Evolutionary conservation across 2,888 invertebrate species (phyloP).

Genomic region (Aelia acuminata): DNA sequence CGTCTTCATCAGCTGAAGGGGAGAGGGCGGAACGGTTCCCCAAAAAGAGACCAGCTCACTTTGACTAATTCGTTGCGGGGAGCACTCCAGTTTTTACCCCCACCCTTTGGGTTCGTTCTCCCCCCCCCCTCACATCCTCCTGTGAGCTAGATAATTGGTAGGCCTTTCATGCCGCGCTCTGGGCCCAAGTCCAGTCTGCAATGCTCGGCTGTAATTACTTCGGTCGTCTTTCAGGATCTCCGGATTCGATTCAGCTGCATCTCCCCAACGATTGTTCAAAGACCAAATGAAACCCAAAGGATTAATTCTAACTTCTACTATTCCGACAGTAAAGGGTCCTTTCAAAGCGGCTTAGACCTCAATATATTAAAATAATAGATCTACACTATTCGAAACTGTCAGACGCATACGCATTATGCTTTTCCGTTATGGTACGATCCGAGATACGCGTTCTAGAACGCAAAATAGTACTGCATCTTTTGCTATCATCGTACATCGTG

Average conservation of each 20-base stretch:
- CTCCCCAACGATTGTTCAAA: conserved; percentile 10
- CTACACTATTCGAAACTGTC: too few relatives aligned
- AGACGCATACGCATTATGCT: too few relatives aligned
- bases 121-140: neutral
- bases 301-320: neutral
- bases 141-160: neutral
- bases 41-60: conserved; percentile 41
- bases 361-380: too few relatives aligned
- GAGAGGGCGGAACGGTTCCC: neutral
- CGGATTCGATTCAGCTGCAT: neutral
- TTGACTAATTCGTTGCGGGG: conserved; percentile 42
- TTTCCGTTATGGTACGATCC: too few relatives aligned
- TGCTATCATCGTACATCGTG: too few relatives aligned
- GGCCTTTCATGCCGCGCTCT: neutral
- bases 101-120: too few relatives aligned
- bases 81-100: neutral
- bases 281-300: neutral
- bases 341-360: neutral
- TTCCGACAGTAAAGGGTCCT: neutral
- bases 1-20: neutral
- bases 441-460: too few relatives aligned
- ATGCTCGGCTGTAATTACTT: conserved; percentile 20
- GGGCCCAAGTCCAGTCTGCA: neutral
- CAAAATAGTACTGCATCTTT: too few relatives aligned
- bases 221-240: neutral